Conservation (phyloP, 2,888 invertebrate species). For the Drosophila pseudotalamancana region DNA sequence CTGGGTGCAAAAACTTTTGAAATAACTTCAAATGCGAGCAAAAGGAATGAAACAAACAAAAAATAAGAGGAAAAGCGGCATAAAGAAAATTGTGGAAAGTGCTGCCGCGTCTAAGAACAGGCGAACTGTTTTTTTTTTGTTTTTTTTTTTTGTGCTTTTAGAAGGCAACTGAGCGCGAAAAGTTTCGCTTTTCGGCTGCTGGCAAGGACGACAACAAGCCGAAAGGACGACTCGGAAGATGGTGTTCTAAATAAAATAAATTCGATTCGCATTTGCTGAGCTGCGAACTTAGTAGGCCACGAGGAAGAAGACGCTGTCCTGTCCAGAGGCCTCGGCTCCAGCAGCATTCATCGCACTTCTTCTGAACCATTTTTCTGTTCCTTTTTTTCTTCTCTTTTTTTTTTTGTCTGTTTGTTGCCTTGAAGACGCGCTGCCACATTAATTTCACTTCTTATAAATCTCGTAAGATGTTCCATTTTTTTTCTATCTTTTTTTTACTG, state of each 20-base stretch:
- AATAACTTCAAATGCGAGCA: constrained; percentile 63
- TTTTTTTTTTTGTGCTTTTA: constrained; percentile 45
- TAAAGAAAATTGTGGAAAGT: constrained; percentile 60
- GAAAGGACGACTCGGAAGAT: constrained; percentile 22
- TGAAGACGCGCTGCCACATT: constrained; percentile 71
- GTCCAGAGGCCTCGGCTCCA: constrained; percentile 24
- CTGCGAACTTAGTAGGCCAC: constrained; percentile 14
- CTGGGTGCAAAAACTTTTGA: constrained; percentile 54
- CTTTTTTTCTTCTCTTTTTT: constrained; percentile 19
- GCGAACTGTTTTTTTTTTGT: constrained; percentile 40
- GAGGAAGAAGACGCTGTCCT: neutral
- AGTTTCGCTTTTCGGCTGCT: constrained; percentile 66
- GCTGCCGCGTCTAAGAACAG: constrained; percentile 13
- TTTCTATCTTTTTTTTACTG: constrained; percentile 42
- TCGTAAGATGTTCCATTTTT: constrained; percentile 42
- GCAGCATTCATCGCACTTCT: constrained; percentile 50
- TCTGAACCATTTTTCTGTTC: constrained; percentile 22
- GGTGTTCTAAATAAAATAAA: constrained; percentile 71
- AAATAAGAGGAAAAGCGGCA: constrained; percentile 31
- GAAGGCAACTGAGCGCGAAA: constrained; percentile 73
- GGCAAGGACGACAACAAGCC: constrained; percentile 34
- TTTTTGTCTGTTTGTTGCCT: constrained; percentile 23
- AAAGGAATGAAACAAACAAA: neutral
- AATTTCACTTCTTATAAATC: constrained; percentile 82
- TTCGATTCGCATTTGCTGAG: constrained; percentile 74